phyloP scores from a whole-genome alignment of 2,113 vertebrate species.

The Marmota monax region DNA sequence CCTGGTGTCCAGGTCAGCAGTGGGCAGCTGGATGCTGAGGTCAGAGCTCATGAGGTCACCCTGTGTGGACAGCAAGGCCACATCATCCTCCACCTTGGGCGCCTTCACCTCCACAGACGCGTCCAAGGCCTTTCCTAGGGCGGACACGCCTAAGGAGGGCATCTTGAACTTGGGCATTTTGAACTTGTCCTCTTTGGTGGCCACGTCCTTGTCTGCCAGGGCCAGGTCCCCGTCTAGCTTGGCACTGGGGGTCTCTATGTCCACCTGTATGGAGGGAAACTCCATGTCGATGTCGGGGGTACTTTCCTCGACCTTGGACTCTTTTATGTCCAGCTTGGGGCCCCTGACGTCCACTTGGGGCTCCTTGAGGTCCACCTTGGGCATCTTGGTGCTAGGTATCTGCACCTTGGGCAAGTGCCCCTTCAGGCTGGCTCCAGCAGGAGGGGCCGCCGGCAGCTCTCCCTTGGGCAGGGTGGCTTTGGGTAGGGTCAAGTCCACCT shows the following conservation, averaged over 20 bases:
- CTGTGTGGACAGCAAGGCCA: neutral
- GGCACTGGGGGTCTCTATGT: too few relatives aligned
- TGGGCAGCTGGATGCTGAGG: neutral
- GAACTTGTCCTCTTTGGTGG: neutral
- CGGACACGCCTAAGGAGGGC: conserved; percentile 81
- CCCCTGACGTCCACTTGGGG: neutral
- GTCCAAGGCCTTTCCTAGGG: neutral
- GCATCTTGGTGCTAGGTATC: too few relatives aligned
- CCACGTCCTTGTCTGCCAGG: too few relatives aligned
- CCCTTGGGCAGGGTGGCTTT: rapidly evolving
- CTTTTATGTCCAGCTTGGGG: rapidly evolving
- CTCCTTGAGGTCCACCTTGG: too few relatives aligned
- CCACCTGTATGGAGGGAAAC: too few relatives aligned
- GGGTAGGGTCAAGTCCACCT: too few relatives aligned
- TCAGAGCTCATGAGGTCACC: neutral
- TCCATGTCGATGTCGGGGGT: too few relatives aligned
- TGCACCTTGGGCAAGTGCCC: neutral
- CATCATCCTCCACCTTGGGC: neutral
- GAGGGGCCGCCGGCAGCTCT: rapidly evolving
- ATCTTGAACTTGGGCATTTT: conserved; percentile 80
- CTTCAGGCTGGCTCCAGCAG: neutral
- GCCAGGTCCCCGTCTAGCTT: too few relatives aligned
- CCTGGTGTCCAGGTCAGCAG: neutral
- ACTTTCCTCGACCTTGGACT: rapidly evolving
- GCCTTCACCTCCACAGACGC: rapidly evolving